Base-by-base conservation (phyloP, 2,888 invertebrate species). In the Ommatoiulus sabulosus region DNA sequence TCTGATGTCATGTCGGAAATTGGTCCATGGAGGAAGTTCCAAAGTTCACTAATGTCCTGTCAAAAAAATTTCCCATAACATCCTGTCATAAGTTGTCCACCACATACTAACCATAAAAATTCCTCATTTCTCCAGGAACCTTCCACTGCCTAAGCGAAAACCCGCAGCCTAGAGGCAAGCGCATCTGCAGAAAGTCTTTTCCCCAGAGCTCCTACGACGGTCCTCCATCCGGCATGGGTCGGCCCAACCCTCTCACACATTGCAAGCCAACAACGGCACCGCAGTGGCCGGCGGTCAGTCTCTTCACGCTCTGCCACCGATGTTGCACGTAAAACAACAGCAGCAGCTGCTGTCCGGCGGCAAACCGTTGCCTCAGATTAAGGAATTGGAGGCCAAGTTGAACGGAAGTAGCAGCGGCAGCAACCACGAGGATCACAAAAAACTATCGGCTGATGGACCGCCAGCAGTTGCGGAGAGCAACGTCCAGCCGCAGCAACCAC, bases 141-240 rank as follows among this genome's bases (percentile, higher is more conserved):
- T 96, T 90, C 96, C 96, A 90, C 96, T 96, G 35, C 95, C 96
- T 90, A 97, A 96, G 93, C 94, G 97, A 92, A 96, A 96, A 94
- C 90, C 90, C 88, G n/a, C 93, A 93, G 87, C 92, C 94, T 92
- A 93, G 94, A 80, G 89, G 90, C n/a, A 96, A 96, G 92, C 91
- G 96, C 89, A 94, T 95, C 91, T 95, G 96, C 72, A 94, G 94
- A 89, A 94, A 94, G 1, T 94, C 94, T 80, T 94, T 94, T 10
- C 94, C 94, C 43, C 89, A 90, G 87, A 90, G 90, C 87, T 89
- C 90, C 10, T 87, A 63, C 8, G 80, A 80, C 48, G 89, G 90
- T 44, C 87, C 89, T n/a, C 84, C 87, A 20, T 46, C 85, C 24
- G 52, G 84, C 46, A 84, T 24, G 88, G 87, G 43, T 20, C 44